A percentile compares a stretch with the other conserved stretches of the same genome.
Evolutionary conservation across 2,888 invertebrate genomes (phyloP).

Genomic region (Cecidostiba fungosa): DNA sequence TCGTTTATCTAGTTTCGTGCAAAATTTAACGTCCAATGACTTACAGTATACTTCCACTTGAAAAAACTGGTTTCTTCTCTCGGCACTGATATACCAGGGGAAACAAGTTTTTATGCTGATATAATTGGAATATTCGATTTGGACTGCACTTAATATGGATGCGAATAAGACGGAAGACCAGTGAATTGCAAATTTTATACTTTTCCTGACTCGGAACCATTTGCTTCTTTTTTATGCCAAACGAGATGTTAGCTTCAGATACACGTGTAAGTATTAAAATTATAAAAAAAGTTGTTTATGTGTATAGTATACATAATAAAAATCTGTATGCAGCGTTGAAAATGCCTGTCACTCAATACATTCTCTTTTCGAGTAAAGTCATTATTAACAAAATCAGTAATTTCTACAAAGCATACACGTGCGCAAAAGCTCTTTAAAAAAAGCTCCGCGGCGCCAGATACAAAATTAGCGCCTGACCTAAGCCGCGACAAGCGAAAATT

Average conservation of each 20-base stretch:
- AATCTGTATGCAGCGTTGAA: neutral
- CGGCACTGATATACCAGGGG: slow-evolving; percentile 15
- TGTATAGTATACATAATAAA: neutral
- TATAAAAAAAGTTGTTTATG: too few species aligned
- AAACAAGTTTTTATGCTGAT: slow-evolving; percentile 31
- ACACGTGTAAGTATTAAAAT: too few species aligned
- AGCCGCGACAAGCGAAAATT: slow-evolving; percentile 28
- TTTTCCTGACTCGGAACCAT: slow-evolving; percentile 5
- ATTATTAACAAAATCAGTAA: too few species aligned
- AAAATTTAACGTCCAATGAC: slow-evolving; percentile 17
- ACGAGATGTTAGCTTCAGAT: too few species aligned
- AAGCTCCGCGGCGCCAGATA: neutral
- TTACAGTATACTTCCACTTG: slow-evolving; percentile 1
- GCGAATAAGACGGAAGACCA: slow-evolving; percentile 15
- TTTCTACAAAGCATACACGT: neutral
- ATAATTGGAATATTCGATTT: slow-evolving; percentile 44
- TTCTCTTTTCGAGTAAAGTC: neutral
- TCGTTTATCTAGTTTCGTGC: slow-evolving; percentile 7
- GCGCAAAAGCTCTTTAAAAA: neutral
- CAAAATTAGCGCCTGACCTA: slow-evolving; percentile 57
- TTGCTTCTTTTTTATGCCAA: neutral
- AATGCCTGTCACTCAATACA: neutral
- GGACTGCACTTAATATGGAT: slow-evolving; percentile 20
- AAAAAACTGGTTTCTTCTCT: slow-evolving; percentile 31
- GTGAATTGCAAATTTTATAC: slow-evolving; percentile 24